phyloP scores from a whole-genome alignment of 37 sponge, comb jelly and placozoan genomes.

The Ianthella basta region DNA sequence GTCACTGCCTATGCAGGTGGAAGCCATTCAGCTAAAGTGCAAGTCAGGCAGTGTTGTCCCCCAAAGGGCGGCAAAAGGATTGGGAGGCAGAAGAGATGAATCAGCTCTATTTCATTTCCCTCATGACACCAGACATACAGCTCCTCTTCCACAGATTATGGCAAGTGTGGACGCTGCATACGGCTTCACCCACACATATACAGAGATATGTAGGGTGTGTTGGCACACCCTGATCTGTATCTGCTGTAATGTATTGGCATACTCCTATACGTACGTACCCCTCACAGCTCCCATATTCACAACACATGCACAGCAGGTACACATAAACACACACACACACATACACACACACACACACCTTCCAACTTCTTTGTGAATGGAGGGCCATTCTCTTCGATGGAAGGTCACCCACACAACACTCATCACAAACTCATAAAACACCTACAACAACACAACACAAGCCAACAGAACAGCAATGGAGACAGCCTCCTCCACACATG shows the following conservation, averaged over 20 bases:
- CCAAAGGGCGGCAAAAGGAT: no score
- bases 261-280: not conserved
- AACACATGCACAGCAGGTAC: conserved; percentile 17
- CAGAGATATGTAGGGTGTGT: not conserved
- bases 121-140: no score
- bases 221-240: not conserved
- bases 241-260: not conserved
- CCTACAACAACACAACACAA: conserved; percentile 14
- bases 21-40: no score
- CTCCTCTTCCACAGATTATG: no score
- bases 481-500: not conserved
- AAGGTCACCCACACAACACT: conserved; percentile 65
- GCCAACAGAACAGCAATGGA: not conserved
- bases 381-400: conserved; percentile 54
- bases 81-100: not conserved
- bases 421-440: conserved; percentile 71
- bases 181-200: conserved; percentile 10
- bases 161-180: no score
- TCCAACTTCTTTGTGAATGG: conserved; percentile 70
- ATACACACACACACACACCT: conserved; percentile 38
- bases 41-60: no score
- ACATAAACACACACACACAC: conserved; percentile 30
- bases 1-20: no score
- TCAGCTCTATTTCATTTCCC: no score
- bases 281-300: not conserved